These are phyloP conservation scores for Rhodeus uyekii DNA, from an alignment of 2,797 vertebrate genomes.

Conservation along the genomic window DNA sequence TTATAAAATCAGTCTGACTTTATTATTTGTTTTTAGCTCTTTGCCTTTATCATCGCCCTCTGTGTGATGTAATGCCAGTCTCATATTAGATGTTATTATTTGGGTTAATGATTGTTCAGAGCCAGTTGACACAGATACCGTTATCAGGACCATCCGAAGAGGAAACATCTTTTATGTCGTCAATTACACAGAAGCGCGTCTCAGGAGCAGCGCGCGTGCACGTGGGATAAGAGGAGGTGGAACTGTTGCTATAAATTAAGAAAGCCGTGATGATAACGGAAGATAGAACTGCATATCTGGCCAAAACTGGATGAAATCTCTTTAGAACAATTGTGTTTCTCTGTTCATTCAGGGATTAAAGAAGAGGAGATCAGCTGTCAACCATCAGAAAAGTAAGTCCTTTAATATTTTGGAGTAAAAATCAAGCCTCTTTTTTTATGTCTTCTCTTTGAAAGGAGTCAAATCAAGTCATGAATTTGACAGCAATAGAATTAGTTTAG, in stretches of 20 bases:
- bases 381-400: background rate
- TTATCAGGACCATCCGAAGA: slow-evolving; percentile 27
- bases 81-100: background rate
- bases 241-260: slow-evolving; percentile 31
- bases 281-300: background rate
- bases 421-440: background rate
- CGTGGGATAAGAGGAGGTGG: slow-evolving; percentile 31
- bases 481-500: background rate
- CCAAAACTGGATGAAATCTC: background rate
- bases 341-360: background rate
- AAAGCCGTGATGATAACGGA: slow-evolving; percentile 10
- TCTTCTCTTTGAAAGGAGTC: background rate
- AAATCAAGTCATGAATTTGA: no score
- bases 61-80: background rate
- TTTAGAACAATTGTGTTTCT: background rate
- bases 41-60: background rate
- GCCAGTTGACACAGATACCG: background rate
- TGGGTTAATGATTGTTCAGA: slow-evolving; percentile 14
- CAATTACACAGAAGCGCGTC: background rate
- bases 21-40: background rate
- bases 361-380: background rate
- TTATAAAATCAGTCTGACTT: background rate
- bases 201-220: background rate
- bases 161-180: slow-evolving; percentile 12
- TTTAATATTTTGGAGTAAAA: background rate